These are phyloP conservation scores for Ectobius pallidus DNA, from an alignment of 2,888 invertebrate species.

Conservation along the genomic window DNA sequence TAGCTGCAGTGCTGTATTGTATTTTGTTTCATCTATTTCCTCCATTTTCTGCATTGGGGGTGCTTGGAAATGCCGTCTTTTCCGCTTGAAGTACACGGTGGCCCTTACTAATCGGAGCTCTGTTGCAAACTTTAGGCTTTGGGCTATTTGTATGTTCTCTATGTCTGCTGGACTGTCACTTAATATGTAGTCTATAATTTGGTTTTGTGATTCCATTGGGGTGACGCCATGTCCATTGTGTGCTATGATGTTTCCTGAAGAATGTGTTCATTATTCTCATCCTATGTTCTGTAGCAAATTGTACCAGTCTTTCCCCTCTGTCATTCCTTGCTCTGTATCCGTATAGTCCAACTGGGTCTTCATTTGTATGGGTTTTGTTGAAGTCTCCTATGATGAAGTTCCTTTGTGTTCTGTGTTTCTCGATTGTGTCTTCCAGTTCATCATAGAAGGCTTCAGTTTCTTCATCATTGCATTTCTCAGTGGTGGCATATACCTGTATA, in stretches of 20 bases:
- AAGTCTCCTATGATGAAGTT: conserved; percentile 2
- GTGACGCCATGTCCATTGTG: not conserved
- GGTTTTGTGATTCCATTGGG: not conserved
- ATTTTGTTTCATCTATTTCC: too few relatives aligned
- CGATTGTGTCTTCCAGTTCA: conserved; percentile 3
- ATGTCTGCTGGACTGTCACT: not conserved
- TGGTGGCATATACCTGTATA: conserved; percentile 1
- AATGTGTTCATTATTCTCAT: too few relatives aligned
- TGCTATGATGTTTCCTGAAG: not conserved
- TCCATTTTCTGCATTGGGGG: not conserved
- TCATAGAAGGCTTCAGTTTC: not conserved
- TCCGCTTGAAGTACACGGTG: not conserved
- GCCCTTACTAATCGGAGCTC: not conserved
- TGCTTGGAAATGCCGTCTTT: not conserved
- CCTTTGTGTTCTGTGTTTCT: conserved; percentile 11
- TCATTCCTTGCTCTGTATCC: not conserved
- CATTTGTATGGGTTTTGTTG: too few relatives aligned
- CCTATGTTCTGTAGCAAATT: not conserved
- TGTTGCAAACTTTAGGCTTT: not conserved
- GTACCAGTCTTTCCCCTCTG: not conserved
- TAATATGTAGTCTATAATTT: not conserved
- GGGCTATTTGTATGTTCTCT: not conserved
- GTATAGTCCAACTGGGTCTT: not conserved
- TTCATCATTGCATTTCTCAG: not conserved
- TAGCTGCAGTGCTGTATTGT: not conserved